These are phyloP conservation scores for Drosophila teissieri DNA, from an alignment of 1,140 invertebrate species.

Conservation along the genomic window DNA sequence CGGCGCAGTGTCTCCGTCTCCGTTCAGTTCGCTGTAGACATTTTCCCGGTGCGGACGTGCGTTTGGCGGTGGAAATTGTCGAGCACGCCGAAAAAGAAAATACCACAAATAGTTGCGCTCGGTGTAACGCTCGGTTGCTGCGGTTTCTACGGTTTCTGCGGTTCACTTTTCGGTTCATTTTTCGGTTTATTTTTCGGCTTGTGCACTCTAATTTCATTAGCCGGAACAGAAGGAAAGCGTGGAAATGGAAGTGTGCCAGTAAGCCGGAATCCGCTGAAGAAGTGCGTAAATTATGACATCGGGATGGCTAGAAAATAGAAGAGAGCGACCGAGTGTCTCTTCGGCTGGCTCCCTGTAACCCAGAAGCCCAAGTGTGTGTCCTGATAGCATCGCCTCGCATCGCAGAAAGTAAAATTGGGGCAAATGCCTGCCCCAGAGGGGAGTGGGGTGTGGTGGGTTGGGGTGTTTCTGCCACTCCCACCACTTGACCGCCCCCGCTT, in stretches of 20 bases:
- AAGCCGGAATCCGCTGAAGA: slow-evolving; percentile 59
- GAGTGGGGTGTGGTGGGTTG: slow-evolving; percentile 22
- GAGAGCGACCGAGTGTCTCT: slow-evolving; percentile 52
- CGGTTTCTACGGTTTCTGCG: slow-evolving; percentile 12
- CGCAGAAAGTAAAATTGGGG: slow-evolving; percentile 82
- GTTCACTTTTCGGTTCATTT: not conserved
- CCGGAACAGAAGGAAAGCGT: slow-evolving; percentile 39
- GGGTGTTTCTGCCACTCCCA: slow-evolving; percentile 33
- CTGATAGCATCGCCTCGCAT: slow-evolving; percentile 81
- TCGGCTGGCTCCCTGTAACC: slow-evolving; percentile 17
- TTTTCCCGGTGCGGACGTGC: slow-evolving; percentile 79
- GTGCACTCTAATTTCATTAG: slow-evolving; percentile 70
- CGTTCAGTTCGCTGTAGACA: slow-evolving; percentile 78
- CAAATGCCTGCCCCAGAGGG: slow-evolving; percentile 58
- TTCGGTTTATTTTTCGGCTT: slow-evolving; percentile 25
- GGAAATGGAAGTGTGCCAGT: slow-evolving; percentile 34
- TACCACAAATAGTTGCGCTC: slow-evolving; percentile 34
- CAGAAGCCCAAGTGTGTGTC: slow-evolving; percentile 44
- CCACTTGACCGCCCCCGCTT: slow-evolving; percentile 54
- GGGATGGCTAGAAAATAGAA: slow-evolving; percentile 28
- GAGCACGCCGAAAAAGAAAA: slow-evolving; percentile 21
- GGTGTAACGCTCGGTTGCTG: slow-evolving; percentile 42
- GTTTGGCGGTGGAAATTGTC: slow-evolving; percentile 41
- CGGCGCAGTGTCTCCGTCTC: slow-evolving; percentile 42
- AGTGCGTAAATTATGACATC: slow-evolving; percentile 82